Percentiles rank a stretch among this genome's conserved stretches.
These are phyloP conservation scores for Synanthedon vespiformis DNA, from an alignment of 2,888 invertebrate genomes.

Conservation along the genomic window DNA sequence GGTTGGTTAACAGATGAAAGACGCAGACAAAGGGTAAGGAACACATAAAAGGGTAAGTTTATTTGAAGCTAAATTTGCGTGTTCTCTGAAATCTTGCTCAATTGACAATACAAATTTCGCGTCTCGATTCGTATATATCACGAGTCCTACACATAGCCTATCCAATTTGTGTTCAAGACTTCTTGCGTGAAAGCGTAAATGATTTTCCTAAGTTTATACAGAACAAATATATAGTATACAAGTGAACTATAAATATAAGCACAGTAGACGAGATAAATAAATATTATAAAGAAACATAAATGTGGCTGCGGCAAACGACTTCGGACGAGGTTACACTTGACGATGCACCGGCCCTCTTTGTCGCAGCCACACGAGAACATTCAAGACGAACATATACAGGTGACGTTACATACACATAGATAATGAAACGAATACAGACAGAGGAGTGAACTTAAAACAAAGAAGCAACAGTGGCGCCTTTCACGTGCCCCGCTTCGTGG, in stretches of 20 bases:
- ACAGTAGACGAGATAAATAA: constrained; percentile 70
- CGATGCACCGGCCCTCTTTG: constrained; percentile 37
- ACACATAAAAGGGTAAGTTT: constrained; percentile 73
- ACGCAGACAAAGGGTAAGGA: constrained; percentile 84
- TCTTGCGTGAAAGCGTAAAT: constrained; percentile 71
- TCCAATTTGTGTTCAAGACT: constrained; percentile 56
- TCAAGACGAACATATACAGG: constrained; percentile 68
- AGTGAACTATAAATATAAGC: constrained; percentile 60
- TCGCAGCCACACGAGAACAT: constrained; percentile 64
- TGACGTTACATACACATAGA: constrained; percentile 70
- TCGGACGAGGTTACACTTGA: constrained; percentile 23
- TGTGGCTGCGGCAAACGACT: constrained; percentile 59
- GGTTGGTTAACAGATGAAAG: constrained; percentile 78
- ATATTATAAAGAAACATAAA: constrained; percentile 57
- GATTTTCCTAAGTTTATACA: constrained; percentile 67
- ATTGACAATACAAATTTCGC: constrained; percentile 58
- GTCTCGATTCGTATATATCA: constrained; percentile 57
- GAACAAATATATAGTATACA: constrained; percentile 53
- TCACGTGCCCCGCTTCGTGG: constrained; percentile 51
- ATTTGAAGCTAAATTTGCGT: constrained; percentile 70
- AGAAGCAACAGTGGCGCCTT: constrained; percentile 61
- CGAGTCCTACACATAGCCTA: constrained; percentile 48
- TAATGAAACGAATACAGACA: constrained; percentile 71
- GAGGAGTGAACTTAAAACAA: constrained; percentile 65
- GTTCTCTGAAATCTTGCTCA: constrained; percentile 66